Conservation (phyloP, 2,113 vertebrate species). For the Ptychochromis oligacanthus region DNA sequence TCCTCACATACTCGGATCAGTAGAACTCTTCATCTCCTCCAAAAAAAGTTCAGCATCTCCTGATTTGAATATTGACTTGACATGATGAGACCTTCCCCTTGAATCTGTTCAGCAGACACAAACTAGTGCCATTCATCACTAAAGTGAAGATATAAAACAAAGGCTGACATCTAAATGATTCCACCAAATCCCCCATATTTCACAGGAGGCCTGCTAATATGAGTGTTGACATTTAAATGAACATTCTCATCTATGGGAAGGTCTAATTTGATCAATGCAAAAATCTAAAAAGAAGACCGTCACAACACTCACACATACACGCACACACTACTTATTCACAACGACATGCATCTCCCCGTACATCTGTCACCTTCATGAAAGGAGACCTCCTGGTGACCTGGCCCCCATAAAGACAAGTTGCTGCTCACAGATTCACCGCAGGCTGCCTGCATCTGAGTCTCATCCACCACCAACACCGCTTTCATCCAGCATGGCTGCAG, state of each 20-base stretch:
- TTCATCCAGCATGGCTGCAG: slow-evolving; percentile 62
- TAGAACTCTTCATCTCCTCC: neutral
- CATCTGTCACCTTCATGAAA: slow-evolving; percentile 65
- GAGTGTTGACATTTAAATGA: slow-evolving; percentile 75
- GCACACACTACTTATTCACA: neutral
- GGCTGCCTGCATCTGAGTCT: slow-evolving; percentile 50
- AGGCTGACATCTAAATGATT: slow-evolving; percentile 66
- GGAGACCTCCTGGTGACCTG: slow-evolving; percentile 66
- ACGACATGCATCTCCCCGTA: slow-evolving; percentile 12
- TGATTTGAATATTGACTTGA: slow-evolving; percentile 53
- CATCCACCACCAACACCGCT: slow-evolving; percentile 42
- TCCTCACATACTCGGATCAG: neutral
- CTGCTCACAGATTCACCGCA: slow-evolving; percentile 33
- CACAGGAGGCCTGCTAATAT: slow-evolving; percentile 58
- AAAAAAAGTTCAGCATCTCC: neutral
- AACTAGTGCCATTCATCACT: slow-evolving; percentile 55
- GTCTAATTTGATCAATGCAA: slow-evolving; percentile 66
- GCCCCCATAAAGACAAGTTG: slow-evolving; percentile 49
- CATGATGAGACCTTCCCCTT: slow-evolving; percentile 46
- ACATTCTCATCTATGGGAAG: slow-evolving; percentile 62
- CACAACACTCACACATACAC: neutral
- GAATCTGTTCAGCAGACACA: slow-evolving; percentile 50
- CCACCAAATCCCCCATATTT: slow-evolving; percentile 54
- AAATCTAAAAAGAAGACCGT: slow-evolving; percentile 12
- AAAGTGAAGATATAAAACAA: slow-evolving; percentile 47